Conservation (phyloP, 2,888 invertebrate genomes). For the Meandrusa payeni region DNA sequence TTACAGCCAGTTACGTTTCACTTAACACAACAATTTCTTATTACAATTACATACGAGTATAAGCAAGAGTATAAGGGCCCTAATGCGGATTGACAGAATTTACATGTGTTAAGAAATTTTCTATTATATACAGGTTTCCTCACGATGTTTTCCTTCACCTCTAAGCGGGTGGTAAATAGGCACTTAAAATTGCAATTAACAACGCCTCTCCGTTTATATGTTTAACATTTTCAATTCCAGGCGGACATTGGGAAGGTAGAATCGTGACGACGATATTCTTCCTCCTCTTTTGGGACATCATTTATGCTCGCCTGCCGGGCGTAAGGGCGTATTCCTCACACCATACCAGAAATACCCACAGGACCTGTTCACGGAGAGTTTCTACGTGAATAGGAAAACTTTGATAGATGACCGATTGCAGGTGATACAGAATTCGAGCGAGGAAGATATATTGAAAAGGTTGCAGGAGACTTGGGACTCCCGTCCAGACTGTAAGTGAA, state of each 20-base stretch:
- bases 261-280: slow-evolving; percentile 83
- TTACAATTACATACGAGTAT: no score
- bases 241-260: slow-evolving; percentile 87
- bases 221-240: slow-evolving; percentile 47
- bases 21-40: no score
- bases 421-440: slow-evolving; percentile 45
- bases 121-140: no score
- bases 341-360: slow-evolving; percentile 85
- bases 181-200: no score
- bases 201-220: no score
- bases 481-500: slow-evolving; percentile 59
- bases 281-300: slow-evolving; percentile 89
- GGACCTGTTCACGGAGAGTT: slow-evolving; percentile 84
- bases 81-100: no score
- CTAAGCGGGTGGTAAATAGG: no score
- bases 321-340: slow-evolving; percentile 83
- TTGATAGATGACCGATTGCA: slow-evolving; percentile 78
- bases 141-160: no score
- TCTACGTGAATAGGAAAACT: slow-evolving; percentile 83
- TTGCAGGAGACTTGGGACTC: slow-evolving; percentile 73
- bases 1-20: no score
- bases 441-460: slow-evolving; percentile 58
- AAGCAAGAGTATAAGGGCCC: no score
- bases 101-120: no score
- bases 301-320: slow-evolving; percentile 75